Conservation (phyloP, 2,888 invertebrate species). For the Sarcophaga caerulescens region DNA sequence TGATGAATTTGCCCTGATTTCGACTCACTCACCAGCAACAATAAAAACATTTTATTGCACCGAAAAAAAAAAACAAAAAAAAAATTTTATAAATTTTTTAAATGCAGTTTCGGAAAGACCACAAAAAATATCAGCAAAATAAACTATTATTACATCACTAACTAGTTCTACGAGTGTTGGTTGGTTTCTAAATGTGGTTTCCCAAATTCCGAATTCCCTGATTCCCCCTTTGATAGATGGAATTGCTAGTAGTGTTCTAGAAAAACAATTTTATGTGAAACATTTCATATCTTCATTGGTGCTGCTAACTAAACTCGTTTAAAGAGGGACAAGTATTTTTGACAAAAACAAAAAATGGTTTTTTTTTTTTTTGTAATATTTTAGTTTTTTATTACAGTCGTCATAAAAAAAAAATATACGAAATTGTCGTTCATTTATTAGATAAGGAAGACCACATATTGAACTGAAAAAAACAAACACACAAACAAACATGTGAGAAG, state of each 20-base stretch:
- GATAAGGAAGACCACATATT: conserved; percentile 56
- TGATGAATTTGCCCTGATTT: conserved; percentile 80
- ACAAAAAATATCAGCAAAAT: conserved; percentile 38
- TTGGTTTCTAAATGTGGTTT: too few species aligned
- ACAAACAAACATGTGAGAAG: not conserved
- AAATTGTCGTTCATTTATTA: conserved; percentile 49
- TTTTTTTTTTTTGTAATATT: conserved; percentile 6
- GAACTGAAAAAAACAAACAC: conserved; percentile 35
- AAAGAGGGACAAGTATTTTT: not conserved
- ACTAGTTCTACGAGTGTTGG: not conserved
- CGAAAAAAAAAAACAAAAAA: conserved; percentile 58
- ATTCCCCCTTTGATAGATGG: too few species aligned
- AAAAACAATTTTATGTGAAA: too few species aligned
- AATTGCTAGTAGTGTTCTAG: too few species aligned
- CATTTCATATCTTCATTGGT: too few species aligned
- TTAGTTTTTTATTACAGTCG: conserved; percentile 36
- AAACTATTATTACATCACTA: conserved; percentile 42
- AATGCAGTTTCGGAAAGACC: conserved; percentile 50
- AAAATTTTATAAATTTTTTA: conserved; percentile 49
- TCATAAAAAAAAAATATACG: conserved; percentile 42
- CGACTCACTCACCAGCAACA: conserved; percentile 75
- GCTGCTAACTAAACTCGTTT: too few species aligned
- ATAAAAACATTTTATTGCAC: conserved; percentile 48
- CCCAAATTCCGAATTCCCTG: too few species aligned
- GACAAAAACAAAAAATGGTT: not conserved